phyloP scores from a whole-genome alignment of 2,797 vertebrate genomes.

The Gallirallus australis region DNA sequence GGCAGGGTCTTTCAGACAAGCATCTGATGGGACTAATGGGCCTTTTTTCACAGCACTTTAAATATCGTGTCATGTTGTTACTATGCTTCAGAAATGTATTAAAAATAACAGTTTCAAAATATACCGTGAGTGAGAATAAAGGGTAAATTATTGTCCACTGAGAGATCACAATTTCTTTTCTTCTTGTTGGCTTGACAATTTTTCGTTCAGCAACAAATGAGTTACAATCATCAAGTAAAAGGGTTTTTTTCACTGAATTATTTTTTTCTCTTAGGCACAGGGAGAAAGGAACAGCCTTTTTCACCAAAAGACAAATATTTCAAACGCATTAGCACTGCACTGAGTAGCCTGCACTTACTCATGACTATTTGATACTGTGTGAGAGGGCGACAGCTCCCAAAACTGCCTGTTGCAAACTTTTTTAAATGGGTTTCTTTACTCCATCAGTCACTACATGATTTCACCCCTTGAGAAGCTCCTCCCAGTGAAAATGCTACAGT shows the following conservation, averaged over 20 bases:
- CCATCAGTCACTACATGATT: not conserved
- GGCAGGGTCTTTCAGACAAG: not conserved
- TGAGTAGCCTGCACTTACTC: not conserved
- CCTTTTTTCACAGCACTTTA: not conserved
- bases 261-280: conserved; percentile 32
- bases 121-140: not conserved
- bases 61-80: not conserved
- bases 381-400: not conserved
- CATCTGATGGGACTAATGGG: not conserved
- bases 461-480: not conserved
- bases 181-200: conserved; percentile 28
- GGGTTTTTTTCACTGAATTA: not conserved
- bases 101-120: conserved; percentile 31
- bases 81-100: conserved; percentile 12
- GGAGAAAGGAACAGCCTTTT: not conserved
- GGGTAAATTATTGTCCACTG: not conserved
- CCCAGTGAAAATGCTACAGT: not conserved
- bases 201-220: conserved; percentile 42
- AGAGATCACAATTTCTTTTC: conserved; percentile 12
- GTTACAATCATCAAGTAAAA: not conserved
- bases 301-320: not conserved
- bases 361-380: not conserved
- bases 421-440: not conserved
- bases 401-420: not conserved
- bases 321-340: not conserved